These are phyloP conservation scores for Butorides virescens DNA, from an alignment of 2,113 vertebrate genomes.

Conservation along the genomic window DNA sequence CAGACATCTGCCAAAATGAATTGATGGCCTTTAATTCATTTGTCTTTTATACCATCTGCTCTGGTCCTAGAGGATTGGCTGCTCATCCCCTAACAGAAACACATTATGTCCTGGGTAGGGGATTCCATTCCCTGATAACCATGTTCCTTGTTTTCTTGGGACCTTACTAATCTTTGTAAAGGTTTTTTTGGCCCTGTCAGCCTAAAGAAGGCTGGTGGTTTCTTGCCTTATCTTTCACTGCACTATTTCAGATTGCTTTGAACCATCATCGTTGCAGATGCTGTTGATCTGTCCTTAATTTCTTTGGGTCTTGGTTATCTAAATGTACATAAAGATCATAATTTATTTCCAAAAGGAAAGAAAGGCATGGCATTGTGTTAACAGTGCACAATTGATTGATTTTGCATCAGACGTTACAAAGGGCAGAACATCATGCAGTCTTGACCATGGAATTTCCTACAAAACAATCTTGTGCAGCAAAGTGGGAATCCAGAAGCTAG, in stretches of 20 bases:
- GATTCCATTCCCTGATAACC: neutral
- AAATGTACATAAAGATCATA: neutral
- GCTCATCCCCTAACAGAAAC: neutral
- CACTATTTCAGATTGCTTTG: neutral
- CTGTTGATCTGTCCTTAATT: neutral
- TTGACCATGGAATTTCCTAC: neutral
- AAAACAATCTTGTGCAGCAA: neutral
- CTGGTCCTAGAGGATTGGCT: neutral
- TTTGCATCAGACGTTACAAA: neutral
- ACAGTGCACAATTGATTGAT: neutral
- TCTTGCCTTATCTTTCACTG: neutral
- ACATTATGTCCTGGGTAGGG: neutral
- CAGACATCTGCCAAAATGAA: neutral
- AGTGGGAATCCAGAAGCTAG: neutral
- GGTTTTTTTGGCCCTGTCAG: neutral
- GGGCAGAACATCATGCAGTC: neutral
- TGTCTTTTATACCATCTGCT: neutral
- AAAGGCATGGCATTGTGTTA: neutral
- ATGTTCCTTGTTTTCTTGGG: neutral
- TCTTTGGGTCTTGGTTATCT: neutral
- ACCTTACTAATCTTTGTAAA: neutral
- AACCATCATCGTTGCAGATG: fast-evolving
- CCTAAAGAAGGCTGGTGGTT: neutral
- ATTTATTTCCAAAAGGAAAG: neutral
- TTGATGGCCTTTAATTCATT: neutral